Conservation (phyloP, 92 coral and sea anemone species). For the Zoanthus solanderi region DNA sequence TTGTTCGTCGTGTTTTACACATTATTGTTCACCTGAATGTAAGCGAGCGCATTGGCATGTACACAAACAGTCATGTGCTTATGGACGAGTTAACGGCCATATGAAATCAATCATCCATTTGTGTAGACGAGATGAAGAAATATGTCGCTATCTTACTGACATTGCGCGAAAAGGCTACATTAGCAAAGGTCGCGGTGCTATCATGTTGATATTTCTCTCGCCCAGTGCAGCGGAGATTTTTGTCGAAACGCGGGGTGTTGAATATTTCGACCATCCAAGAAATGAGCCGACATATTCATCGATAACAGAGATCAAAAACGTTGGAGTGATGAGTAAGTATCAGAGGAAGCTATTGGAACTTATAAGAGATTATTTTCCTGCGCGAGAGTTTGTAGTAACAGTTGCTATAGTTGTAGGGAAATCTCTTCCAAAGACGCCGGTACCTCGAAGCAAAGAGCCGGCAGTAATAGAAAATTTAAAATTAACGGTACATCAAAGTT, state of each 20-base stretch:
- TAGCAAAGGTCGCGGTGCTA: constrained; percentile 92
- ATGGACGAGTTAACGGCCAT: constrained; percentile 91
- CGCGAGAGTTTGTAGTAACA: constrained; percentile 88
- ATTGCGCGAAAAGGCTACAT: constrained; percentile 81
- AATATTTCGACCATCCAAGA: constrained; percentile 81
- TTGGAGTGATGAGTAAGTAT: constrained; percentile 87
- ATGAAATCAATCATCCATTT: constrained; percentile 81
- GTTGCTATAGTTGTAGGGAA: constrained; percentile 93
- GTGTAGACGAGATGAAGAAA: constrained; percentile 66
- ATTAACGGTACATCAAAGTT: constrained; percentile 72
- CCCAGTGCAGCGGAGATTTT: constrained; percentile 96
- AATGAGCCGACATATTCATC: constrained; percentile 93
- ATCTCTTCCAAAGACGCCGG: constrained; percentile 83
- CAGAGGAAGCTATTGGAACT: constrained; percentile 76
- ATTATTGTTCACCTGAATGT: constrained; percentile 95
- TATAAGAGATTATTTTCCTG: constrained; percentile 81
- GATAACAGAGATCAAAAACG: constrained; percentile 71
- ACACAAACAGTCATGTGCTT: constrained; percentile 83
- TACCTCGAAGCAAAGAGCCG: constrained; percentile 91
- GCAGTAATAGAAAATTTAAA: constrained; percentile 85
- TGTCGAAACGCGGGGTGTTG: constrained; percentile 77
- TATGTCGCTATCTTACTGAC: constrained; percentile 76
- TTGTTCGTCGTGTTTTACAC: constrained; percentile 95
- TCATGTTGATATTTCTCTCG: constrained; percentile 88
- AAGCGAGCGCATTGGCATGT: constrained; percentile 87